Evolutionary conservation across 2,888 invertebrate species (phyloP).

Genomic region (Synanthedon tipuliformis): DNA sequence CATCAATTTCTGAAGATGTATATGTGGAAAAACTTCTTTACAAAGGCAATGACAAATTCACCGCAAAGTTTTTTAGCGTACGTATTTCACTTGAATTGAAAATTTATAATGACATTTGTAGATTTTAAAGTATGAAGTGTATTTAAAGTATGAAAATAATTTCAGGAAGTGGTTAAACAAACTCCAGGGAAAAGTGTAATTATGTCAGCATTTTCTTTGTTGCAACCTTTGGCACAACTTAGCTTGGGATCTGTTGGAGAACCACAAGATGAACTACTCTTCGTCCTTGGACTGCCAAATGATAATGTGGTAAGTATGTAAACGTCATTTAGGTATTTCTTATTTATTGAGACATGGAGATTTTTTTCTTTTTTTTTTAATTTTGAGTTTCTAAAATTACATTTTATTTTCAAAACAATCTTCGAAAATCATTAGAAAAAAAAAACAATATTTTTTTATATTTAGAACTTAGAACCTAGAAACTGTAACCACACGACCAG

Average conservation of each 20-base stretch:
- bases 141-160: not conserved
- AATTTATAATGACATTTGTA: not conserved
- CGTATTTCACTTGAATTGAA: not conserved
- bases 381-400: no score
- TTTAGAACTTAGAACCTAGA: no score
- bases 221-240: slow-evolving; percentile 46
- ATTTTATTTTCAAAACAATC: no score
- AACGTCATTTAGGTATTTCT: not conserved
- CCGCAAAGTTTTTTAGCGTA: not conserved
- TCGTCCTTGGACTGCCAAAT: slow-evolving; percentile 35
- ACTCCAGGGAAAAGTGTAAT: slow-evolving; percentile 37
- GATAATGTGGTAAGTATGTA: not conserved
- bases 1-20: not conserved
- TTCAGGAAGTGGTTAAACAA: slow-evolving; percentile 31
- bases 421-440: no score
- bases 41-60: not conserved
- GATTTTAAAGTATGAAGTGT: not conserved
- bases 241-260: slow-evolving; percentile 38
- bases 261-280: slow-evolving; percentile 43
- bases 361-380: no score
- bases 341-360: not conserved
- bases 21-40: not conserved
- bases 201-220: slow-evolving; percentile 55
- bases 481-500: no score
- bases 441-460: no score